phyloP scores from a whole-genome alignment of 2,797 vertebrate species.

The Crotalus adamanteus region DNA sequence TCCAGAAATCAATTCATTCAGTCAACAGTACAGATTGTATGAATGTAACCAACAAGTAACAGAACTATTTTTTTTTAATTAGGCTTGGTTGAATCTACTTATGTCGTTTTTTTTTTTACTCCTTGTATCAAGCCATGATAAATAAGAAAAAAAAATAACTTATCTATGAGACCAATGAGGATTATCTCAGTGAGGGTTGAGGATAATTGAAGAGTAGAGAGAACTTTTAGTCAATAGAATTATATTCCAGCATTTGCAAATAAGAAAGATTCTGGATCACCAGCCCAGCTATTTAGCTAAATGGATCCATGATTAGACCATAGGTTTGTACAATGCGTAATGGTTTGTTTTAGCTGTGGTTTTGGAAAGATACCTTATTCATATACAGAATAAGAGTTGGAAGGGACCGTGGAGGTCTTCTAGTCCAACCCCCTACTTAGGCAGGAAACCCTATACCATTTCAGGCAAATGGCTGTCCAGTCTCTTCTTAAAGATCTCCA shows the following conservation, averaged over 20 bases:
- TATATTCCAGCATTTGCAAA: neutral
- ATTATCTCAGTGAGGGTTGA: neutral
- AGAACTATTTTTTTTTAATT: neutral
- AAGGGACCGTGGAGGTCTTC: neutral
- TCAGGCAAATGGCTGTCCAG: accelerated
- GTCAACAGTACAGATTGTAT: neutral
- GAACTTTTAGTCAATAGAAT: neutral
- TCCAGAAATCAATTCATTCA: neutral
- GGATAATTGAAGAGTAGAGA: neutral
- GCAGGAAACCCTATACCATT: neutral
- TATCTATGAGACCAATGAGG: neutral
- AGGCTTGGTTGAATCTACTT: neutral
- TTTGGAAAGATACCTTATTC: neutral
- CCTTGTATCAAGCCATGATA: neutral
- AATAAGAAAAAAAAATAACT: neutral
- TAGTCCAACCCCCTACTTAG: neutral
- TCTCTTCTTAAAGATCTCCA: too few species aligned
- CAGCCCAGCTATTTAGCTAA: neutral
- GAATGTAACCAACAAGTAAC: too few species aligned
- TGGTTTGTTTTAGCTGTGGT: neutral
- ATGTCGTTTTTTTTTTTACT: neutral
- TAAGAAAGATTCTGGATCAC: neutral
- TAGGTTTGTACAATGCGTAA: neutral
- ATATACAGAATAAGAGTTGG: neutral
- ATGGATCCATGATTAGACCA: neutral